Base-by-base conservation (phyloP, 2,113 vertebrate species). In the Prolemur simus region DNA sequence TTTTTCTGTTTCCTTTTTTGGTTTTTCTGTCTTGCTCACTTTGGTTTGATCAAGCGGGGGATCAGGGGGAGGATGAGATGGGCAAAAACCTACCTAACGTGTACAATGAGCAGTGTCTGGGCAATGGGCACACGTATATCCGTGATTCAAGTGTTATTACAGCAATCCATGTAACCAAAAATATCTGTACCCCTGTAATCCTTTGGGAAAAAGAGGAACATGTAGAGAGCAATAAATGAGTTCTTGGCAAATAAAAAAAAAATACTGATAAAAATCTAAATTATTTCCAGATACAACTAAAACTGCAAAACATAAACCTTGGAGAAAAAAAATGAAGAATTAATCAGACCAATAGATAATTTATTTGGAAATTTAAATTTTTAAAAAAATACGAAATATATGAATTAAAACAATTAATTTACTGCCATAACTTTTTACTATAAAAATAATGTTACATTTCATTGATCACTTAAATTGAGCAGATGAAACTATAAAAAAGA, bases 381-480 rank as follows among this genome's bases (percentile, higher is more conserved):
- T 95, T 91, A n/a, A 3, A 66, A 39, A 3, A 54, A 39, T 42
- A 1, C 64, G n/a, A 88, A 97, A 95, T 58, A 78, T 0, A 0
- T 54, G 29, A 92, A 39, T 5, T 88, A 66, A 69, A 2, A 15
- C 2, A 64, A 64, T 58, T 11, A 86, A 49, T 32, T 81, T 91
- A 63, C 3, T 80, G 2, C 0, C 17, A 90, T 95, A 66, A 58
- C 5, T 8, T 54, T 91, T 96, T 96, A 76, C 32, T n/a, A 54
- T 86, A 23, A 92, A 96, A 97, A 93, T 52, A 68, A 0, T 84
- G 0, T 71, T 96, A 85, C 0, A 3, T 54, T 39, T 49, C 37
- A 95, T 4, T 58, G 8, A 78, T 78, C 0, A 60, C 93, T 95
- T 96, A 94, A 96, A 95, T 20, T 87, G 45, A 94, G 54, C 34